Conservation (phyloP, 2,797 vertebrate genomes). For the Diplodus sargus region DNA sequence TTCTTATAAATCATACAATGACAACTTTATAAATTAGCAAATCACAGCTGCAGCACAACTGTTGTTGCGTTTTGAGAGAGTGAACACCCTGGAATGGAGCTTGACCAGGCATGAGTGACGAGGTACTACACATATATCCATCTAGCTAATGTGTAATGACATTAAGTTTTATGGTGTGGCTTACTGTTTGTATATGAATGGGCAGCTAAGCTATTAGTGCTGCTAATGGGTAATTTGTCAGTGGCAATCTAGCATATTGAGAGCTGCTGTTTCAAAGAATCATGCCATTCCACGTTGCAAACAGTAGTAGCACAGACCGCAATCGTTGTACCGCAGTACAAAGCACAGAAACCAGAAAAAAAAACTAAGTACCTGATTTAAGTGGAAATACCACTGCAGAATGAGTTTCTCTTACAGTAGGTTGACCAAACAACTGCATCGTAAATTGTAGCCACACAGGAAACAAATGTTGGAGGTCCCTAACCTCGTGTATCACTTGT, state of each 20-base stretch:
- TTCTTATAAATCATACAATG: background rate
- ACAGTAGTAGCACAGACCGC: background rate
- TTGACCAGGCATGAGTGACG: conserved; percentile 17
- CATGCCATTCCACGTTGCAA: conserved; percentile 12
- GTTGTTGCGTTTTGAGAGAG: background rate
- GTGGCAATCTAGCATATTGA: conserved; percentile 33
- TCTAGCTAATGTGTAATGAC: conserved; percentile 47
- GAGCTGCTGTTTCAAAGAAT: conserved; percentile 24
- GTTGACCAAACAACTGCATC: too few species aligned
- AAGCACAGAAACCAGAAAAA: conserved; percentile 3
- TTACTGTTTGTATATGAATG: conserved; percentile 51
- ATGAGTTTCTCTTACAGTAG: too few species aligned
- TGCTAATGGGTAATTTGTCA: conserved; percentile 52
- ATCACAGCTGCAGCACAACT: background rate
- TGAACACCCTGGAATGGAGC: background rate
- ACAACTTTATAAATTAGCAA: background rate
- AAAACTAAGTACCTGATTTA: background rate
- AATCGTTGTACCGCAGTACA: background rate
- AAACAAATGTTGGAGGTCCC: too few species aligned
- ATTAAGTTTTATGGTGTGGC: conserved; percentile 52
- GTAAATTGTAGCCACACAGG: too few species aligned
- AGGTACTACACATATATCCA: conserved; percentile 32
- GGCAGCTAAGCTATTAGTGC: conserved; percentile 41
- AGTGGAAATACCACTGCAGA: background rate
- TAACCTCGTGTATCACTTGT: too few species aligned